Evolutionary conservation across 1,140 invertebrate species (phyloP), one percentile per base, ranked within the genome.

Genomic region (Drosophila novamexicana): DNA sequence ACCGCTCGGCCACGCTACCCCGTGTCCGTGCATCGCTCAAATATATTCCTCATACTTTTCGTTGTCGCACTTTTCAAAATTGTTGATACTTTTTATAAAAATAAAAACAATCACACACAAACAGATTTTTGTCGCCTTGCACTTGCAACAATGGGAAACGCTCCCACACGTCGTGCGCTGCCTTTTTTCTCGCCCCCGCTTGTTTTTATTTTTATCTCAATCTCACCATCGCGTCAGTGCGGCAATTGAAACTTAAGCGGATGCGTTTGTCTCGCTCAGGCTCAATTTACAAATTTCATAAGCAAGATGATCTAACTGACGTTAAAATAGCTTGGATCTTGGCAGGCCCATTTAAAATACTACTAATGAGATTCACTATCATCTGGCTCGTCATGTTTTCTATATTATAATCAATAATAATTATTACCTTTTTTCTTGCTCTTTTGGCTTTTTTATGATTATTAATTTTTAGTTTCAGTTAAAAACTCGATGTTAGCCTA

Each of bases 1-100:
- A 98, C 97, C 97, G 96, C 97, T 98, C 97, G 97, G 97, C 97
- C 97, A 98, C 97, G 97, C 97, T 98, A 97, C 97, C 97, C 44
- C 0, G 2, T 37, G 40, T 0, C 3, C 22, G 12, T 14, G 10
- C 0, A 12, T 0, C 12, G 36, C 6, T 18, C 56, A 61, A 69
- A 57, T 16, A 40, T n/a, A 54, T 22, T 50, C 50, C 37, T 62
- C 16, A 74, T 50, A 7, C 34, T 34, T 47, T 10, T 1, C 9
- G 6, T 37, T 34, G 18, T 12, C 10, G 6, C 22, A 29, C 4
- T 29, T 29, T 5, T 6, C 22, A 5, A 29, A 56, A 16, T 44
- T 63, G 58, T n/a, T 22, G 67, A 32, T 37, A 47, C n/a, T 39
- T 14, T 67, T 58, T 44, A 39, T 39, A 63, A 40, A 29, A 37